Base-by-base conservation (phyloP, 1,140 invertebrate genomes). In the Goniozus legneri region DNA sequence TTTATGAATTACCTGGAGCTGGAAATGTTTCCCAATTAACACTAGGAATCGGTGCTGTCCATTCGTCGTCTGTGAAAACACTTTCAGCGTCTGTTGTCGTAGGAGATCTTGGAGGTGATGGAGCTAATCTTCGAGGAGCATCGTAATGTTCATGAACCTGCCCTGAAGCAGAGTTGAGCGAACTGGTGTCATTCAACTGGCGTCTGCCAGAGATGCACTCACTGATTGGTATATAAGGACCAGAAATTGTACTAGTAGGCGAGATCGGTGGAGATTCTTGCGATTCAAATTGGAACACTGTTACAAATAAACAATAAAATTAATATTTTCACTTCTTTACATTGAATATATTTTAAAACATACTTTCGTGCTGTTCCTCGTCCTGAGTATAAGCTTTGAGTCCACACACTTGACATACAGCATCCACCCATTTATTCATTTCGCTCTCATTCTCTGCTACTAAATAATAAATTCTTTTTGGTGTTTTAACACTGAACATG, bases 401-500 rank as follows among this genome's bases (percentile, higher is more conserved):
- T 14, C 91, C 88, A 78, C 92, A 96, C 30, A 94, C 91, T 76
- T 88, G 84, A 72, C 94, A 97, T 47, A 97, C 89, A 55, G 88
- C 92, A 64, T 91, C 87, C 1, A 97, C 92, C 95, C 95, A 97
- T 66, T 87, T 88, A 54, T 89, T 88, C 94, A 97, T 96, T 58
- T 95, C 92, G 38, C 81, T 79, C 67, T 94, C 91, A 21, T 86
- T 88, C 58, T 95, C 91, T 2, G 93, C 92, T 32, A 92, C 91
- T 48, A 97, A 77, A 76, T 92, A 95, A 74, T 95, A 97, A 35
- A 85, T 88, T 51, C 94, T 79, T 60, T 88, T 88, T 24, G 89
- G 87, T 27, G 92, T 95, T 67, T 87, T 87, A 12, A 95, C 86
- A 65, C 91, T 89, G 69, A 95, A 95, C 77, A 94, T 91, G 50